Percentiles rank a stretch among this genome's conserved stretches.
Evolutionary conservation across 2,797 vertebrate species (phyloP).

Genomic region (Sandelia bainsii): DNA sequence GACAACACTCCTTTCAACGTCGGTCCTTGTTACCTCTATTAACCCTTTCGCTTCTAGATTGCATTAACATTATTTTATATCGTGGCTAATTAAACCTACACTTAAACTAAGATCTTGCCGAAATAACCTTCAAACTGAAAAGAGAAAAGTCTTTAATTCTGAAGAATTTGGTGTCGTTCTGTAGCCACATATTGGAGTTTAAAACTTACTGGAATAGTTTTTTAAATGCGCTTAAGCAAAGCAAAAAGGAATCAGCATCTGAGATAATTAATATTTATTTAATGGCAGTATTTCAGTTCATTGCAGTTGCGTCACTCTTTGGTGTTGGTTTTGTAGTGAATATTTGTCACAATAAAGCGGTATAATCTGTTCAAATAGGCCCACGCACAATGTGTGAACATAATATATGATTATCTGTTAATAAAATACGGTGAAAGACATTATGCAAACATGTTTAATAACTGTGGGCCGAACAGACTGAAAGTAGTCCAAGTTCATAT

Average conservation of each 20-base stretch:
- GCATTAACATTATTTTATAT: not conserved
- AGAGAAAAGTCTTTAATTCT: not conserved
- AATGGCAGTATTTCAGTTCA: not conserved
- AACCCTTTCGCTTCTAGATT: slow-evolving; percentile 19
- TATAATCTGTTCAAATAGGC: not conserved
- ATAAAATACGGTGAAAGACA: not conserved
- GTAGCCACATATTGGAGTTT: not conserved
- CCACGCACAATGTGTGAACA: not conserved
- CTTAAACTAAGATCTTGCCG: not conserved
- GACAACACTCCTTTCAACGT: slow-evolving; percentile 14
- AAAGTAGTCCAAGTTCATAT: not conserved
- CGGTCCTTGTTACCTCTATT: slow-evolving; percentile 8
- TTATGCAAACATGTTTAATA: slow-evolving; percentile 6
- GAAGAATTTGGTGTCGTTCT: not conserved
- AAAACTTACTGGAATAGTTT: not conserved
- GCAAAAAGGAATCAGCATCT: not conserved
- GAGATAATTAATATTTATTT: not conserved
- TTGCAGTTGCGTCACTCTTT: not conserved
- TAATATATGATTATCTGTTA: not conserved
- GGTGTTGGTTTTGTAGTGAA: not conserved
- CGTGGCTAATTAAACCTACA: not conserved
- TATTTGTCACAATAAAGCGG: not conserved
- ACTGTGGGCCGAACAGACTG: not conserved
- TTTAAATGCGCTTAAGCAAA: slow-evolving; percentile 2
- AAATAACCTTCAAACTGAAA: not conserved